Evolutionary conservation across 1,140 invertebrate genomes (phyloP), one percentile per base, ranked within the genome.

Genomic region (Oncopodura yosiiana): DNA sequence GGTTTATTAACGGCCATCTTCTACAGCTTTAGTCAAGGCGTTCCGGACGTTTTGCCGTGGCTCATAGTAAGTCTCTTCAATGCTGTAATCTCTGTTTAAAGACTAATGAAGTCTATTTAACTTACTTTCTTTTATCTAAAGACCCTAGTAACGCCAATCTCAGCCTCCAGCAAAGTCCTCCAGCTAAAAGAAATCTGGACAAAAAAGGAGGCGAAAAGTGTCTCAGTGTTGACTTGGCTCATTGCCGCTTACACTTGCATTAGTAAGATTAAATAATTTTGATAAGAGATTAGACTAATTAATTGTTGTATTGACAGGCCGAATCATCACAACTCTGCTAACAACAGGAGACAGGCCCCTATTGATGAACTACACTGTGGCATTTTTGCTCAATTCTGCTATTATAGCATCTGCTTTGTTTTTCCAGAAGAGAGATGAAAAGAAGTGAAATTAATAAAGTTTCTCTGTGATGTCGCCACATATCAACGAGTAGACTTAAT

Each of bases 161-260:
- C 63, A 1, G 63, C 63, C 16, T 55, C 53, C 8, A 64, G 61
- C 30, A 65, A 65, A 58, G 32, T 63, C n/a, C 51, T 65, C 4
- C 60, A 61, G 27, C 41, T 65, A 11, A 44, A 39, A 26, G 61
- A 55, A 27, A 60, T 66, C 36, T 61, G 56, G 57, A 41, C 27
- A 37, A 57, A 44, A 11, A 52, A 51, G 32, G 58, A 60, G 34
- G 60, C 63, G 2, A 36, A 58, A 9, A 57, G 53, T 32, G 63
- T 66, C 5, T 63, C 58, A 26, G 46, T 60, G 9, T 23, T 53
- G 8, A 65, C 63, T 18, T 65, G 63, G 63, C 30, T 53, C 16
- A 66, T 65, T 53, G 55, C 63, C 11, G 56, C 56, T 2, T 66
- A 61, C 38, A 65, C 61, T 26, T 65, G 61, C 37, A 36, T 63